Evolutionary conservation across 2,888 invertebrate species (phyloP), one percentile per base, ranked within the genome.

Genomic region (Blastobasis adustella): DNA sequence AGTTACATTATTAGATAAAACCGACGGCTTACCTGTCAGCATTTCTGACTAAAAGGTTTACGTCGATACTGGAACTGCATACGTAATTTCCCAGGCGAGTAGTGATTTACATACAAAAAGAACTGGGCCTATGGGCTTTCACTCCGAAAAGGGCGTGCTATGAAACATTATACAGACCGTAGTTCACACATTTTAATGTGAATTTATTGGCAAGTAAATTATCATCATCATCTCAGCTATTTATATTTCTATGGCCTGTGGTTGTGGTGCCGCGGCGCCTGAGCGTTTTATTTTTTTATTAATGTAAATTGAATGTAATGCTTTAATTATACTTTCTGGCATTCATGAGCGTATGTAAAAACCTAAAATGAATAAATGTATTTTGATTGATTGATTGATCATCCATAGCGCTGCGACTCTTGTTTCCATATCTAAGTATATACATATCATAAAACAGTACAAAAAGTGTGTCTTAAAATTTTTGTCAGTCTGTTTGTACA

Each of bases 161-260:
- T 57, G 57, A 64, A 58, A 56, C 54, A 57, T 42, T 23, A 23
- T 23, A 23, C 23, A 23, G 23, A 23, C 23, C 23, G 23, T 23
- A 3, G 23, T 23, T 23, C 23, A 3, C 23, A 67, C 66, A 66
- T 68, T 66, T 67, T 73, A 71, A 67, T 9, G 40, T 8, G 7
- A 8, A 40, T 40, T n/a, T 69, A 67, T 62, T 64, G 56, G 52
- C 61, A 77, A 76, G 69, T 68, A 67, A 71, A 68, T 61, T 59
- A 62, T 62, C 61, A 60, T 57, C 63, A 74, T 73, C 72, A 79
- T 81, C 81, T 82, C 81, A 81, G 82, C 82, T 82, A 73, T 82
- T 81, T 70, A 67, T 69, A 69, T 36, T 46, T 10, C 6, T 6
- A 40, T 6, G 41, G 9, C 41, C 9, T 9, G 6, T 9, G 41